Base-by-base conservation (phyloP, 2,797 vertebrate genomes). In the Peromyscus eremicus region DNA sequence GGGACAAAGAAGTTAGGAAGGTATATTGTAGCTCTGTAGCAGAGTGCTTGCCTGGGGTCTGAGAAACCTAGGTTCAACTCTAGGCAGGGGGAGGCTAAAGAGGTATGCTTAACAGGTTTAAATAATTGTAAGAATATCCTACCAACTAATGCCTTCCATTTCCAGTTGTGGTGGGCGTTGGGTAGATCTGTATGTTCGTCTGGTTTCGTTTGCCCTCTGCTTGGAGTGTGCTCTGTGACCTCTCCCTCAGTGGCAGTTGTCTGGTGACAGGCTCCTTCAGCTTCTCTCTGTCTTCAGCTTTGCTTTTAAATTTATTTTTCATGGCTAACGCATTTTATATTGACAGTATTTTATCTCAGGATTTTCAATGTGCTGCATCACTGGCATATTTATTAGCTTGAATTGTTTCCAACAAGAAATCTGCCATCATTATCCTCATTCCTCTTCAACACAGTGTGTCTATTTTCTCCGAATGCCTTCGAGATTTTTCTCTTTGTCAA, bases 351-450 rank as follows among this genome's bases (percentile, higher is more conserved):
- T 80, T 49, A 25, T 79, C 86, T 80, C 57, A 80, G 12, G 79
- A 43, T 70, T 76, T 91, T 95, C 27, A 75, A 64, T 7, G 55
- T 95, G 25, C 84, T 89, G 52, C 52, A 84, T 19, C 32, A 70
- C 12, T 75, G 9, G 71, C n/a, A 73, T 88, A 71, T 88, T 62
- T 93, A 76, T 76, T 37, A 86, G 34, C 49, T 76, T 55, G 14
- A 89, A 90, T 71, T 82, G 17, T 83, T 95, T 95, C 71, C 46
- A 87, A 83, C 0, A 91, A 93, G 52, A 95, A 91, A 84, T 88
- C 16, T 64, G 17, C 25, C 79, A 6, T 40, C 6, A 25, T 34
- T 62, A 40, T 84, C 4, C 34, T 92, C 89, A 60, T 14, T 86
- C 5, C 19, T 68, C n/a, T 55, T 25, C 52, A 85, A 32, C 0